Percentiles rank a stretch among this genome's conserved stretches.
Conservation (phyloP, 2,113 vertebrate genomes). For the Grus americana region DNA sequence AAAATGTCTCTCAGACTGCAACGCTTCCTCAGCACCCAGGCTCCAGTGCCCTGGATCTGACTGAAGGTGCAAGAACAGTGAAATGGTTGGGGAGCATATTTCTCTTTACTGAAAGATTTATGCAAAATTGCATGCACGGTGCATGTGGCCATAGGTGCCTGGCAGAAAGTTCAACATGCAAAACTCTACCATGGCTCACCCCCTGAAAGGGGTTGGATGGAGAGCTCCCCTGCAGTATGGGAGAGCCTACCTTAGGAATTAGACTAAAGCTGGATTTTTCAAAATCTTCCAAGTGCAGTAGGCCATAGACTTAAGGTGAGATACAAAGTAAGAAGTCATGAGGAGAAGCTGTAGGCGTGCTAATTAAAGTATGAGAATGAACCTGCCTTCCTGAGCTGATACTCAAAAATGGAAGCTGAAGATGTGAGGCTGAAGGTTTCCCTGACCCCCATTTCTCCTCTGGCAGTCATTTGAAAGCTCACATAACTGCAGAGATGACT, state of each 20-base stretch:
- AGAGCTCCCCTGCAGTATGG: neutral
- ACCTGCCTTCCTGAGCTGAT: neutral
- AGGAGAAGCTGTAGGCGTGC: neutral
- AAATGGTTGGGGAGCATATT: fast-evolving
- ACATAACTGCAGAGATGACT: neutral
- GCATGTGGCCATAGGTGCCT: neutral
- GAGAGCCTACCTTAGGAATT: neutral
- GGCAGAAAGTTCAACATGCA: neutral
- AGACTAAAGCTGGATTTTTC: neutral
- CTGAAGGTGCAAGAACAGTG: neutral
- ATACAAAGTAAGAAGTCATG: neutral
- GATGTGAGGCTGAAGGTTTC: neutral
- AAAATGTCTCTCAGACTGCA: neutral
- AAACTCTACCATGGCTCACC: neutral
- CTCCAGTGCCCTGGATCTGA: too few species aligned
- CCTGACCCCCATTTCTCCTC: neutral
- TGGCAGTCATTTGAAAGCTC: neutral
- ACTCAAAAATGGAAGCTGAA: neutral
- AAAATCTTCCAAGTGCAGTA: neutral
- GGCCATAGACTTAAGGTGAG: neutral
- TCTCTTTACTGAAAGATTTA: neutral
- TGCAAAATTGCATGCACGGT: fast-evolving
- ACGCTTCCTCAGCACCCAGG: neutral
- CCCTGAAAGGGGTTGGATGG: neutral
- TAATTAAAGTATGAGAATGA: neutral